Conservation (phyloP, 2,797 vertebrate species). For the Tadarida brasiliensis region DNA sequence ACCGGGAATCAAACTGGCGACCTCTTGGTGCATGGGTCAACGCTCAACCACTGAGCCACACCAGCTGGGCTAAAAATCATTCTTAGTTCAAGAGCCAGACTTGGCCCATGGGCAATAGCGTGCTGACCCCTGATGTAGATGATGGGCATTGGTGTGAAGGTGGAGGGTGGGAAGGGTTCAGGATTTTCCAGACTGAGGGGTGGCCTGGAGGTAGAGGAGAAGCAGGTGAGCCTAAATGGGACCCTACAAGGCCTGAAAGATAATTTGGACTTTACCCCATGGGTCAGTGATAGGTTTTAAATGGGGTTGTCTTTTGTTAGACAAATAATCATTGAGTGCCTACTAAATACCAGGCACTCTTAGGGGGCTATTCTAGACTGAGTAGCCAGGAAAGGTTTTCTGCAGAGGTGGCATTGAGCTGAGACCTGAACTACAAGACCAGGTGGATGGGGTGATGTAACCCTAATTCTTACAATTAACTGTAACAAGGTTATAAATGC, state of each 20-base stretch:
- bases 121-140: background rate
- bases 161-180: background rate
- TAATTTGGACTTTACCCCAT: background rate
- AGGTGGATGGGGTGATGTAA: background rate
- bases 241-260: background rate
- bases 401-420: background rate
- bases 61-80: background rate
- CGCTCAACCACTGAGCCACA: no score
- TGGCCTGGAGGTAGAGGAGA: background rate
- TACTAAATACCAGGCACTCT: background rate
- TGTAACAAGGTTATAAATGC: background rate
- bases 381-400: slow-evolving; percentile 27
- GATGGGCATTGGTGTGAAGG: background rate
- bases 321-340: background rate
- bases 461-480: slow-evolving; percentile 54
- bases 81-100: background rate
- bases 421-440: slow-evolving; percentile 36
- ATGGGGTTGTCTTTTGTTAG: background rate
- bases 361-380: background rate
- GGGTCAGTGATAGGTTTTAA: background rate
- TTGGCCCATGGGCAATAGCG: background rate
- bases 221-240: background rate
- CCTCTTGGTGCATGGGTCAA: no score
- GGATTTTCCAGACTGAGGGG: background rate
- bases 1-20: no score